These are phyloP conservation scores for Molossus molossus DNA, from an alignment of 2,797 vertebrate genomes.

Conservation along the genomic window DNA sequence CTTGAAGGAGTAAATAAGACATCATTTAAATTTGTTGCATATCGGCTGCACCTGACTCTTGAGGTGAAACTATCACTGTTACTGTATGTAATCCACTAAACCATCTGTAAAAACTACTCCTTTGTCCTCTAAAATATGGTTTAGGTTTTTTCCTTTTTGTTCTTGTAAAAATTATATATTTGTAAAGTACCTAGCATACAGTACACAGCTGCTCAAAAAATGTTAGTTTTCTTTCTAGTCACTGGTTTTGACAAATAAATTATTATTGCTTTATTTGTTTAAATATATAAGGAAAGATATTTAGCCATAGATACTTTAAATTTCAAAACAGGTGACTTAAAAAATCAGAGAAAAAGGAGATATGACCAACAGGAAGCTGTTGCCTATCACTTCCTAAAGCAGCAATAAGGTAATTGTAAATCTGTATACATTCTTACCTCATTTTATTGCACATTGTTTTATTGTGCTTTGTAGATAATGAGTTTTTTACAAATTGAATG, in stretches of 20 bases:
- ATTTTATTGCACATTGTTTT: background rate
- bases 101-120: conserved; percentile 15
- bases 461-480: background rate
- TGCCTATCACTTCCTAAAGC: background rate
- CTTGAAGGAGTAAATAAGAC: conserved; percentile 67
- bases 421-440: background rate
- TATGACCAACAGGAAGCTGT: background rate
- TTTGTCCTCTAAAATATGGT: background rate
- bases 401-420: conserved; percentile 23
- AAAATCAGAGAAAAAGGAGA: conserved; percentile 25
- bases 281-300: conserved; percentile 25
- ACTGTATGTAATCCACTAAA: background rate
- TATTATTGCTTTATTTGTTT: background rate
- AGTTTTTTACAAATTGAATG: background rate
- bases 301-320: background rate
- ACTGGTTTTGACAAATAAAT: conserved; percentile 21
- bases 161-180: conserved; percentile 47
- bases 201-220: background rate
- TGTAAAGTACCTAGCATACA: background rate
- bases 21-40: conserved; percentile 43
- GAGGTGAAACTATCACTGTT: conserved; percentile 33
- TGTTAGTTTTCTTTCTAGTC: background rate
- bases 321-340: conserved; percentile 34
- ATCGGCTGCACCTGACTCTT: background rate
- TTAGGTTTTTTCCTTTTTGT: background rate